Percentiles rank a stretch among this genome's conserved stretches.
Evolutionary conservation across 2,888 invertebrate genomes (phyloP).

Genomic region (Silvanus unidentatus): DNA sequence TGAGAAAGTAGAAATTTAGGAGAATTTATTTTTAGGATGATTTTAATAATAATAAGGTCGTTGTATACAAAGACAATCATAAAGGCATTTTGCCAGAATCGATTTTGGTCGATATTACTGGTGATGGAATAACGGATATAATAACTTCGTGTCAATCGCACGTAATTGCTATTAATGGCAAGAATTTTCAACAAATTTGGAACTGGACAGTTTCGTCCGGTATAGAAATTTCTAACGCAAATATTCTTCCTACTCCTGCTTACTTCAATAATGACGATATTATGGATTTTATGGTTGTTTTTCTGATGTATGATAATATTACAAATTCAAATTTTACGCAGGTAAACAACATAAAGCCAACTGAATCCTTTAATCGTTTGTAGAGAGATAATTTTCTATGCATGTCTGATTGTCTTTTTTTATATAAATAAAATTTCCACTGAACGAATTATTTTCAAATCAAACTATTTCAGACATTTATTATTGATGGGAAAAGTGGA

Average conservation of each 20-base stretch:
- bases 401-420: no score
- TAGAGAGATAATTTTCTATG: no score
- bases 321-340: conserved; percentile 55
- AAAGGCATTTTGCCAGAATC: conserved; percentile 65
- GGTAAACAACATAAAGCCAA: conserved; percentile 45
- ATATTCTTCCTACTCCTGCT: conserved; percentile 71
- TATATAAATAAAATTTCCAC: no score
- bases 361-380: no score
- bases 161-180: conserved; percentile 66
- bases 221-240: conserved; percentile 55
- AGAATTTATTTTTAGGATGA: no score
- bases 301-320: conserved; percentile 37
- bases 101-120: conserved; percentile 64
- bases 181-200: conserved; percentile 63
- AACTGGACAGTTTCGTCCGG: conserved; percentile 56
- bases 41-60: no score
- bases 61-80: conserved; percentile 52
- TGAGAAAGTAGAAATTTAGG: no score
- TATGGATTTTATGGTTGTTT: conserved; percentile 74
- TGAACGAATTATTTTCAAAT: no score
- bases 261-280: conserved; percentile 71
- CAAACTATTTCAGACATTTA: conserved; percentile 48
- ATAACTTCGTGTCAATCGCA: conserved; percentile 67
- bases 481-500: conserved; percentile 59
- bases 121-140: conserved; percentile 64